Evolutionary conservation across 2,888 invertebrate species (phyloP).

Genomic region (Sialis fuliginosa): DNA sequence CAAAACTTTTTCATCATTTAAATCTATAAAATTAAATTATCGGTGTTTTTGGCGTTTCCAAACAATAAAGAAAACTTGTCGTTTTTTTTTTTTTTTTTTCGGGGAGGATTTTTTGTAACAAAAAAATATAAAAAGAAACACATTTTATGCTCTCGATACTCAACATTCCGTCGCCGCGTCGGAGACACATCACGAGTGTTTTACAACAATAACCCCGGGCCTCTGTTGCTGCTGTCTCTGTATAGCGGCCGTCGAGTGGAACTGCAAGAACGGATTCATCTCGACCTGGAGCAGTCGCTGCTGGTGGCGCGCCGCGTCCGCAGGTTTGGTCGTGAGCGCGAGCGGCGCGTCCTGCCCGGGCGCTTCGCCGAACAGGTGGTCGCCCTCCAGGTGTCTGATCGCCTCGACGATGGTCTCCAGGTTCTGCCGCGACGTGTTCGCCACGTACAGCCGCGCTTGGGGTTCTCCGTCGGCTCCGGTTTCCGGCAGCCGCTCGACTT

Average conservation of each 20-base stretch:
- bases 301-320: slow-evolving; percentile 18
- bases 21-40: neutral
- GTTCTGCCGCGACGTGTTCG: slow-evolving; percentile 77
- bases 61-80: neutral
- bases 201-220: slow-evolving; percentile 81
- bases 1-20: slow-evolving; percentile 24
- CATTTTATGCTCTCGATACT: slow-evolving; percentile 6
- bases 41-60: neutral
- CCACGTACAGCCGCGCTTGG: slow-evolving; percentile 33
- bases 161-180: neutral
- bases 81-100: slow-evolving; percentile 20
- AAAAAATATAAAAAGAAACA: slow-evolving; percentile 16
- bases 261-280: slow-evolving; percentile 42
- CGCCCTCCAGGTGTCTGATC: slow-evolving; percentile 92
- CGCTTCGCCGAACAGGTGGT: slow-evolving; percentile 70
- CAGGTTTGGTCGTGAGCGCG: slow-evolving; percentile 32
- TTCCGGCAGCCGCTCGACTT: slow-evolving; percentile 45
- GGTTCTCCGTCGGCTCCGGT: slow-evolving; percentile 33
- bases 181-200: slow-evolving; percentile 51
- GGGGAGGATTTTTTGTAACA: slow-evolving; percentile 27
- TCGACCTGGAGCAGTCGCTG: slow-evolving; percentile 30
- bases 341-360: slow-evolving; percentile 33
- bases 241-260: slow-evolving; percentile 28
- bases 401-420: slow-evolving; percentile 97
- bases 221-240: slow-evolving; percentile 56